A percentile compares a stretch with the other conserved stretches of the same genome.
Evolutionary conservation across 2,888 invertebrate species (phyloP).

Genomic region (Tenodera sinensis): DNA sequence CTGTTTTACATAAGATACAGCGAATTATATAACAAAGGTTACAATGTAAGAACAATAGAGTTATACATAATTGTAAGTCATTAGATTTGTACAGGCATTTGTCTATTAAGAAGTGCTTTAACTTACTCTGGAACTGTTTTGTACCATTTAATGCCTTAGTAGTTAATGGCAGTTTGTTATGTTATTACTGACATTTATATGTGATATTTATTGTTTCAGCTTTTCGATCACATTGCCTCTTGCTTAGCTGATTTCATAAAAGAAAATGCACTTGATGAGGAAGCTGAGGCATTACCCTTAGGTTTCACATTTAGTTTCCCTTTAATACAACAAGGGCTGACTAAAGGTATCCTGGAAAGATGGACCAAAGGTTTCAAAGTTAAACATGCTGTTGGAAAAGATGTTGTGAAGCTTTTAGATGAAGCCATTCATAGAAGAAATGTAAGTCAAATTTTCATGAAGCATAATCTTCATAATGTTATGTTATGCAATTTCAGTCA

Average conservation of each 20-base stretch:
- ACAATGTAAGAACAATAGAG: too few relatives aligned
- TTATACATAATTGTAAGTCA: too few relatives aligned
- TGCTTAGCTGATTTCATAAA: slow-evolving; percentile 54
- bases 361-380: slow-evolving; percentile 66
- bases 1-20: too few relatives aligned
- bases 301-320: slow-evolving; percentile 65
- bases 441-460: slow-evolving; percentile 39
- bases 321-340: slow-evolving; percentile 53
- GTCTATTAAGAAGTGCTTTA: too few relatives aligned
- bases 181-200: neutral
- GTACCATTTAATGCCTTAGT: too few relatives aligned
- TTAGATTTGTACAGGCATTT: too few relatives aligned
- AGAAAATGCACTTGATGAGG: slow-evolving; percentile 44
- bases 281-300: slow-evolving; percentile 48
- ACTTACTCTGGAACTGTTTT: too few relatives aligned
- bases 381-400: slow-evolving; percentile 55
- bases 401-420: slow-evolving; percentile 54
- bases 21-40: too few relatives aligned
- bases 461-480: neutral
- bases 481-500: too few relatives aligned
- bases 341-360: slow-evolving; percentile 50
- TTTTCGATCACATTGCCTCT: slow-evolving; percentile 60
- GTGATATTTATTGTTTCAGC: slow-evolving; percentile 41
- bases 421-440: slow-evolving; percentile 51
- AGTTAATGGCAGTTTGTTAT: too few relatives aligned